Evolutionary conservation across 2,797 vertebrate genomes (phyloP), one percentile per base, ranked within the genome.

Genomic region (Rhinoraja longicauda): DNA sequence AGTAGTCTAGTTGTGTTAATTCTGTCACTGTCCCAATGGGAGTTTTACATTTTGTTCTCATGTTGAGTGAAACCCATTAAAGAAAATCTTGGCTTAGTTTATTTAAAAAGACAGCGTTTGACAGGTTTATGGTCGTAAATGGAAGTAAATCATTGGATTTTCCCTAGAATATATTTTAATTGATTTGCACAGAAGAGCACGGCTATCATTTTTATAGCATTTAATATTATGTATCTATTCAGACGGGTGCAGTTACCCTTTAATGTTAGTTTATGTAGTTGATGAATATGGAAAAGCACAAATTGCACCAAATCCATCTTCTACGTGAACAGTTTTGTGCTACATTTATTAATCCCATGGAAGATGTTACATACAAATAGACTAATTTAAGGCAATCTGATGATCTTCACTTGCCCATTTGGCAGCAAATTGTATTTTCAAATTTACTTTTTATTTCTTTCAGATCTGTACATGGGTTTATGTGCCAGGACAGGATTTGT

Each of bases 281-380:
- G 24, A 82, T 57, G 79, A 82, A 82, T 82, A 82, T 57, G 79
- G 79, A 82, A 82, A 82, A 82, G 79, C 79, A 57, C 1, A 82
- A 57, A 82, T 29, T 82, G 24, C 45, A 57, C 21, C 45, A 82
- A 82, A 82, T 82, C 45, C 45, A 82, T 57, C 79, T 82, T 82
- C 2, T 53, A 8, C 82, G 10, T 57, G 45, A 57, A 13, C 0
- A 26, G 24, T 57, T 77, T 17, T 77, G 76, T 77, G 76, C n/a
- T 77, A 77, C n/a, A 36, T 77, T 82, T 57, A 82, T 82, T 82
- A 82, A 82, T 82, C 79, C 53, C 79, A 82, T 21, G 39, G 15
- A 82, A 82, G 24, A 82, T 82, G 45, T 82, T 29, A 13, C 45
- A 82, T 82, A 57, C 45, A 82, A 82, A 57, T 82, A 82, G 45